These are phyloP conservation scores for Gymnothorax javanicus DNA, from an alignment of 2,797 vertebrate species.

Conservation along the genomic window DNA sequence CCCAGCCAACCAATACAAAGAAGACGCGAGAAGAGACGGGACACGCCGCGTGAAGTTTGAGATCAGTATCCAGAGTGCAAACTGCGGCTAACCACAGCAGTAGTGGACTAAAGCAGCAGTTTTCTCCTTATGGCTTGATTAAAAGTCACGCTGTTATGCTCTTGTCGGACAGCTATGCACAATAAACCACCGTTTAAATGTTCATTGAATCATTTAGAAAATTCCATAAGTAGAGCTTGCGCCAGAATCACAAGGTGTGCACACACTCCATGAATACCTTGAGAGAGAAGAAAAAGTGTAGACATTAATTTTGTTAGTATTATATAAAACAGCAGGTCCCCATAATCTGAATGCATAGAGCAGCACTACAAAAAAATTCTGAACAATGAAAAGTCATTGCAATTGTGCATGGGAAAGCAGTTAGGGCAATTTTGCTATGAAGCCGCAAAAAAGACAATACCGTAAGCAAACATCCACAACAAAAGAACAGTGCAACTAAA, in stretches of 20 bases:
- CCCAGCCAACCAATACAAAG: background rate
- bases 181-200: background rate
- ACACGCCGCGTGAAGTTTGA: background rate
- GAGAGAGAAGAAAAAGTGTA: conserved; percentile 23
- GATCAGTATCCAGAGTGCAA: conserved; percentile 16
- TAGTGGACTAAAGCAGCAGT: background rate
- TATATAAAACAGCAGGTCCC: background rate
- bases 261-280: conserved; percentile 22
- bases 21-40: background rate
- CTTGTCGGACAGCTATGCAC: background rate
- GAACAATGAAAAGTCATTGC: background rate
- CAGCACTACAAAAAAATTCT: background rate
- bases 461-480: background rate
- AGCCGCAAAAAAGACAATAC: background rate
- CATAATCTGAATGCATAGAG: background rate
- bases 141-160: background rate
- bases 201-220: background rate
- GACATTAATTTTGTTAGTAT: background rate
- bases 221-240: conserved; percentile 8
- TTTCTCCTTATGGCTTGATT: background rate
- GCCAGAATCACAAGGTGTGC: background rate
- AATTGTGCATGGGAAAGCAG: background rate
- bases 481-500: background rate
- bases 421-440: background rate
- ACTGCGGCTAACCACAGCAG: conserved; percentile 12